Percentiles rank a stretch among this genome's conserved stretches.
Evolutionary conservation across 2,888 invertebrate genomes (phyloP).

Genomic region (Epirrita christyi): DNA sequence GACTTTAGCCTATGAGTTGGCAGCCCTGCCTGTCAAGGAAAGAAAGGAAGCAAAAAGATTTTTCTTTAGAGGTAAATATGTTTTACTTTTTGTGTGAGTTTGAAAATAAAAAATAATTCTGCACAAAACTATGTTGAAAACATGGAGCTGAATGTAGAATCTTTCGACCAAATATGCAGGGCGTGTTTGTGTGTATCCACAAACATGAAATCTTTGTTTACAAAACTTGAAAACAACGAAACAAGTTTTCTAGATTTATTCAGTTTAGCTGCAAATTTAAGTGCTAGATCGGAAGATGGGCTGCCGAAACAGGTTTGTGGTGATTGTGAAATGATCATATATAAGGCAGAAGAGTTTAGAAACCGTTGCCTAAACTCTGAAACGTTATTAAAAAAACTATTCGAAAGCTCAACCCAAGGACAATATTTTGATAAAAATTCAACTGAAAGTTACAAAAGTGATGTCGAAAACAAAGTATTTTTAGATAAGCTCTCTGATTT

Average conservation of each 20-base stretch:
- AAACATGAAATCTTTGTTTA: constrained; percentile 58
- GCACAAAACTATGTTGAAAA: constrained; percentile 8
- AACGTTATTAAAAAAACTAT: constrained; percentile 52
- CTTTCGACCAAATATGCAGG: constrained; percentile 61
- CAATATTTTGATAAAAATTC: constrained; percentile 16
- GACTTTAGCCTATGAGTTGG: too few relatives aligned
- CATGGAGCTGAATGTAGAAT: constrained; percentile 47
- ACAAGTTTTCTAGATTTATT: constrained; percentile 58
- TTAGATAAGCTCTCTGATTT: constrained; percentile 23
- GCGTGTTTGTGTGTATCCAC: constrained; percentile 58
- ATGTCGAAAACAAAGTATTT: constrained; percentile 16
- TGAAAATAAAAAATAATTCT: too few relatives aligned
- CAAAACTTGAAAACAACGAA: constrained; percentile 52
- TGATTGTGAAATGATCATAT: constrained; percentile 60
- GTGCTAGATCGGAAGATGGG: constrained; percentile 54
- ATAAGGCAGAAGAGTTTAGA: constrained; percentile 65
- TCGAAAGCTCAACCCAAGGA: constrained; percentile 35
- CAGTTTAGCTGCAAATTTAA: constrained; percentile 58
- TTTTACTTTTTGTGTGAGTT: too few relatives aligned
- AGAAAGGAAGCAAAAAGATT: too few relatives aligned
- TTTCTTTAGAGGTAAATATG: too few relatives aligned
- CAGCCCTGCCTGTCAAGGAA: too few relatives aligned
- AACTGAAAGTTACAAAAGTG: constrained; percentile 22
- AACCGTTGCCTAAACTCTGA: constrained; percentile 66
- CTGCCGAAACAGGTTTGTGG: constrained; percentile 70